phyloP scores from a whole-genome alignment of 2,888 invertebrate species.

The Oligia fasciuncula region DNA sequence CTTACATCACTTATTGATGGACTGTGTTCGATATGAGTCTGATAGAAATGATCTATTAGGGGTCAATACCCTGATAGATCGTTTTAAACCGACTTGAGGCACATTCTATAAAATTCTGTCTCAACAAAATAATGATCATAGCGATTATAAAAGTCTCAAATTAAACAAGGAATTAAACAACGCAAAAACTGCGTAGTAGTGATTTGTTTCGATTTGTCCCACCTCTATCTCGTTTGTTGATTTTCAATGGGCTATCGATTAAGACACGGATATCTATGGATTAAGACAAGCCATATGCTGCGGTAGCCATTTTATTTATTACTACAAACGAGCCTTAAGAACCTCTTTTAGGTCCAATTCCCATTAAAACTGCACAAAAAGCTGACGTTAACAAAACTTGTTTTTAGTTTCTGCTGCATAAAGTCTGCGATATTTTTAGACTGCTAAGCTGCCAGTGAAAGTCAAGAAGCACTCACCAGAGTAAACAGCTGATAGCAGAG shows the following conservation, averaged over 20 bases:
- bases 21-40: too few species aligned
- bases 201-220: background rate
- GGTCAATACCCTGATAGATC: too few species aligned
- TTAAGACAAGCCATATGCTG: background rate
- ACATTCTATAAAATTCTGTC: too few species aligned
- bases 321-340: background rate
- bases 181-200: background rate
- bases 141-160: too few species aligned
- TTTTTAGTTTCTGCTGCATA: background rate
- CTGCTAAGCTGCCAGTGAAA: conserved; percentile 16
- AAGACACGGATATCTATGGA: background rate
- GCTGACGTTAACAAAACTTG: background rate
- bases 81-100: too few species aligned
- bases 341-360: background rate
- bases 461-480: conserved; percentile 43
- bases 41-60: too few species aligned
- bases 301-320: background rate
- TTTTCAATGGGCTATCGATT: background rate
- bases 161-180: too few species aligned
- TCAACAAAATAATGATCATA: too few species aligned
- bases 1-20: too few species aligned
- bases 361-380: background rate
- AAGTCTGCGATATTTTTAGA: conserved; percentile 17
- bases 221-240: background rate
- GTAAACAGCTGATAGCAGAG: conserved; percentile 40